Evolutionary conservation across 2,888 invertebrate genomes (phyloP), one percentile per base, ranked within the genome.

Genomic region (Drosophila lutescens): DNA sequence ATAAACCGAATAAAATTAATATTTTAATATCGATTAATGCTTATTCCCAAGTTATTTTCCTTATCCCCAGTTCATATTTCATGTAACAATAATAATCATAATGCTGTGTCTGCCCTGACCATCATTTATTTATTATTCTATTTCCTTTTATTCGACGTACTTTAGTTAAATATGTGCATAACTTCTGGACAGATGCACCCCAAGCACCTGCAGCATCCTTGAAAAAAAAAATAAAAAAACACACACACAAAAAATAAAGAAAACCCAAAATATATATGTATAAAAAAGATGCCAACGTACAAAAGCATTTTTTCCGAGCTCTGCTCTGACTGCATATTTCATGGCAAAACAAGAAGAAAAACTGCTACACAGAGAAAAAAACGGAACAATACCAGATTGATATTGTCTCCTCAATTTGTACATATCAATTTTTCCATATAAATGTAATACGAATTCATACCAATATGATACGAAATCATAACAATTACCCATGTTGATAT

Each of bases 101-200:
- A 49, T 55, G 32, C 23, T 32, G 13, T 36, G n/a, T 55, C 34
- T n/a, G 6, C 10, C 8, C 15, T n/a, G 30, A 15, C 17, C 65
- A 62, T 60, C 44, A 53, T 62, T 63, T 41, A 65, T 68, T 78
- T 65, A 61, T 65, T 70, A 67, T 73, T 70, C 59, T 66, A 71
- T 71, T 44, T 46, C 0, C 10, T 54, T 51, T 40, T 54, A 44
- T 61, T 40, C 47, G 40, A 34, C 20, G 55, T 65, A 74, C 66
- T 74, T 74, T 55, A 77, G 85, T 75, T 72, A 77, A 85, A 82
- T 87, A 87, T 82, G 77, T 82, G 80, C 80, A 87, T 77, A 84
- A 70, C 79, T 85, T 77, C 67, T 65, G 50, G 76, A 51, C 57
- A 72, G 41, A 50, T 71, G 72, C 79, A 59, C 66, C 76, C 63